phyloP scores from a whole-genome alignment of 2,113 vertebrate species.

The Pitta sordida region DNA sequence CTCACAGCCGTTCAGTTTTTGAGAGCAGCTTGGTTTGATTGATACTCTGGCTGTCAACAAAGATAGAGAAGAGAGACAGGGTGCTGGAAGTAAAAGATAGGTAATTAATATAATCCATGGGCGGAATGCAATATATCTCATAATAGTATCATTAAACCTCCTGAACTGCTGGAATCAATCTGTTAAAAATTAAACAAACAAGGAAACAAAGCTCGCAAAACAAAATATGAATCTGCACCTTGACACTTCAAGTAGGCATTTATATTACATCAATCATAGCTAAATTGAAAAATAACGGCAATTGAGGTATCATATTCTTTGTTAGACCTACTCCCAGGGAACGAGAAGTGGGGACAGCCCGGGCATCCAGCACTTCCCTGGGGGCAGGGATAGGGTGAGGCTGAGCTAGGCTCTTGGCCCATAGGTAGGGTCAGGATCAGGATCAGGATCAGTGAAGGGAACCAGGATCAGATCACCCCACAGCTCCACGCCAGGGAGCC shows the following conservation, averaged over 20 bases:
- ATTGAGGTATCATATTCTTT: neutral
- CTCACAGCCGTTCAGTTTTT: neutral
- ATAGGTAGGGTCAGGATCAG: accelerated
- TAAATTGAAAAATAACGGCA: neutral
- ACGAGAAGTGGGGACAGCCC: neutral
- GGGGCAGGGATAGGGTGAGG: neutral
- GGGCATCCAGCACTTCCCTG: neutral
- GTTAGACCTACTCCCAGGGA: neutral
- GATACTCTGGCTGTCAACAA: neutral
- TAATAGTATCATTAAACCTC: conserved; percentile 6
- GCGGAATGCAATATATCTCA: neutral
- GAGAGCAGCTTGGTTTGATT: neutral
- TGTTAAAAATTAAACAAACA: neutral
- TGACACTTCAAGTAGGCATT: neutral
- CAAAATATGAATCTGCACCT: neutral
- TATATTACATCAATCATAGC: neutral
- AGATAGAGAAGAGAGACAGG: neutral
- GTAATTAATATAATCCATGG: conserved; percentile 23
- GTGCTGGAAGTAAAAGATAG: neutral
- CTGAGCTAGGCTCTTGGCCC: neutral
- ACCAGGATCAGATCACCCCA: too few species aligned
- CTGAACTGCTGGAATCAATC: neutral
- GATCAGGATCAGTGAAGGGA: neutral
- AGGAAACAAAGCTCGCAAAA: neutral
- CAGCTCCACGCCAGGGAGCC: neutral